Evolutionary conservation across 2,113 vertebrate genomes (phyloP).

Genomic region (Phoenicopterus ruber): DNA sequence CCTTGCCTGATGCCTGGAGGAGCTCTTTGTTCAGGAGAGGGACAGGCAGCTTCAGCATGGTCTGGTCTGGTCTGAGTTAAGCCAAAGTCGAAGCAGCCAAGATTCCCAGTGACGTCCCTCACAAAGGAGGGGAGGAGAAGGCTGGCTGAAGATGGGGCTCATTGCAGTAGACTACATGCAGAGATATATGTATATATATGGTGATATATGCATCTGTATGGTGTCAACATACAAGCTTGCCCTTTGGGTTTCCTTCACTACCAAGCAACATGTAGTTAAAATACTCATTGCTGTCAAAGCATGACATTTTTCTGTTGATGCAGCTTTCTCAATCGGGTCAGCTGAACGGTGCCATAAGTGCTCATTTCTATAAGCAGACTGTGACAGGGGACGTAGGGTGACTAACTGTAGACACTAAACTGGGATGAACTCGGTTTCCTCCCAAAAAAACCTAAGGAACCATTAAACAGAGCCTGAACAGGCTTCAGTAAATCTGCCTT

Average conservation of each 20-base stretch:
- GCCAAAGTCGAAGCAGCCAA: not conserved
- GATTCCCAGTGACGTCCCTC: not conserved
- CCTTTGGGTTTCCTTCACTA: not conserved
- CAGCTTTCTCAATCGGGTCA: not conserved
- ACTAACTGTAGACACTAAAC: not conserved
- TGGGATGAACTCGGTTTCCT: not conserved
- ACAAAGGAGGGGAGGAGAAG: not conserved
- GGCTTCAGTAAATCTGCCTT: not conserved
- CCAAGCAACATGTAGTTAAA: not conserved
- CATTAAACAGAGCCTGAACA: not conserved
- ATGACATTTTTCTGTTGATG: not conserved
- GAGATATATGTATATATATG: accelerated
- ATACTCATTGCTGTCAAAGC: not conserved
- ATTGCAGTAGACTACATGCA: not conserved
- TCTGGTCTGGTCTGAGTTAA: not conserved
- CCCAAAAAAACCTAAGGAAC: not conserved
- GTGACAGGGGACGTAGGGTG: not conserved
- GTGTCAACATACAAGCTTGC: accelerated
- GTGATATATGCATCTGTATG: not conserved
- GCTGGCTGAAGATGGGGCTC: not conserved
- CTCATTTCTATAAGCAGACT: not conserved
- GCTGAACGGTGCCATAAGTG: not conserved
- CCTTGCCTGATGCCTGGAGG: not conserved
- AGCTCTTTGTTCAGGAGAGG: not conserved
- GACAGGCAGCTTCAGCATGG: not conserved